Evolutionary conservation across 2,797 vertebrate species (phyloP).

Genomic region (Brachyrhaphis roseni): DNA sequence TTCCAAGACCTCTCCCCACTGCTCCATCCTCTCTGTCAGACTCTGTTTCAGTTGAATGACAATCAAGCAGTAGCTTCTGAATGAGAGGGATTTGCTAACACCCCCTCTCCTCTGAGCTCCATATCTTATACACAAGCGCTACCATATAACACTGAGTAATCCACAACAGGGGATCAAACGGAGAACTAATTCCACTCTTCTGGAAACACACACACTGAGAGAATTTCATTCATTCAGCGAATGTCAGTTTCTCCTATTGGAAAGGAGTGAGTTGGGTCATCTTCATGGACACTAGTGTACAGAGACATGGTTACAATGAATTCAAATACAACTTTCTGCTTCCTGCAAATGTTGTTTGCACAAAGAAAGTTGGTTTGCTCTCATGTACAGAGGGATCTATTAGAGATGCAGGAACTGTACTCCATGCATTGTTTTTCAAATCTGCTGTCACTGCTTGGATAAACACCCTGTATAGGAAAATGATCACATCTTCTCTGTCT

Average conservation of each 20-base stretch:
- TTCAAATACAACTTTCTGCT: neutral
- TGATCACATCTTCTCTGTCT: conserved; percentile 25
- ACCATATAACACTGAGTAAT: conserved; percentile 41
- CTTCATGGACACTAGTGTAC: neutral
- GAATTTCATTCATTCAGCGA: conserved; percentile 66
- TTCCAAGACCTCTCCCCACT: conserved; percentile 5
- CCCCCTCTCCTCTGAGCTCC: conserved; percentile 22
- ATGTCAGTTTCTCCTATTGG: conserved; percentile 46
- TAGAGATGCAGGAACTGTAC: conserved; percentile 20
- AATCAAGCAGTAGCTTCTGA: conserved; percentile 64
- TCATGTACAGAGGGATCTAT: conserved; percentile 22
- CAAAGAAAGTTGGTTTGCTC: conserved; percentile 11
- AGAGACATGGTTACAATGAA: neutral
- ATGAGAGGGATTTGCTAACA: conserved; percentile 64
- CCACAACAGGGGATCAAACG: conserved; percentile 44
- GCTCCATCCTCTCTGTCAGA: conserved; percentile 13
- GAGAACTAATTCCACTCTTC: conserved; percentile 47
- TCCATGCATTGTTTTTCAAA: conserved; percentile 35
- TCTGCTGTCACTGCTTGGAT: conserved; percentile 50
- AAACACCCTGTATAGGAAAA: conserved; percentile 34
- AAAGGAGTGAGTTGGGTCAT: neutral
- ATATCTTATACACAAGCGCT: conserved; percentile 18
- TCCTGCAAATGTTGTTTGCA: neutral
- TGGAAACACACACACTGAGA: conserved; percentile 29
- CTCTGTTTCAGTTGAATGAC: conserved; percentile 61